Evolutionary conservation across 64 coral and sea anemone genomes (phyloP).

Genomic region (Actinia equina): DNA sequence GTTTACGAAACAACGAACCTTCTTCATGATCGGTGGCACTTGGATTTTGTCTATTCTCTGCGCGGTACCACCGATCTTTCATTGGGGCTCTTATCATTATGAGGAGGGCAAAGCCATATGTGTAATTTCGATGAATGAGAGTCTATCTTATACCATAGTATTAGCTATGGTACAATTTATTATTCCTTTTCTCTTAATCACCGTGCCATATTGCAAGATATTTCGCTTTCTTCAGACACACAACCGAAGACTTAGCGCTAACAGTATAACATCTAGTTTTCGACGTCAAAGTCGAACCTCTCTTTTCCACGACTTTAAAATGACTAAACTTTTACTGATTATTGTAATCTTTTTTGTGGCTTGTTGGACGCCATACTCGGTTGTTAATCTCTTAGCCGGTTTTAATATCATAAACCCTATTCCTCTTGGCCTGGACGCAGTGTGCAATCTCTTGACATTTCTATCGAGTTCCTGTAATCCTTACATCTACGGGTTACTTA

Average conservation of each 20-base stretch:
- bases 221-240: constrained; percentile 84
- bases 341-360: constrained; percentile 82
- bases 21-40: constrained; percentile 50
- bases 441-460: constrained; percentile 60
- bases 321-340: constrained; percentile 70
- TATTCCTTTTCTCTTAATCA: constrained; percentile 69
- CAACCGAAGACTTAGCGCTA: constrained; percentile 48
- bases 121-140: constrained; percentile 43
- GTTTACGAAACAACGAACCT: constrained; percentile 65
- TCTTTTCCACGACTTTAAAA: constrained; percentile 83
- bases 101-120: constrained; percentile 58
- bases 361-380: constrained; percentile 77
- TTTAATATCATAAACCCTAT: constrained; percentile 64
- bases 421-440: constrained; percentile 61
- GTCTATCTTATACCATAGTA: constrained; percentile 62
- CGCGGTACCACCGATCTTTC: constrained; percentile 55
- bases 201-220: constrained; percentile 67
- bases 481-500: constrained; percentile 81
- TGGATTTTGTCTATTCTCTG: constrained; percentile 69
- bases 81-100: constrained; percentile 59
- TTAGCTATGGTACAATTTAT: constrained; percentile 64
- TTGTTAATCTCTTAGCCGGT: constrained; percentile 61
- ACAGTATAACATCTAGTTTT: constrained; percentile 44
- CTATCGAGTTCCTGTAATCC: constrained; percentile 77
- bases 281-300: constrained; percentile 41